A percentile compares a stretch with the other conserved stretches of the same genome.
Evolutionary conservation across 53 echinoderm and acorn worm species (phyloP).

Genomic region (Mesocentrotus franciscanus): DNA sequence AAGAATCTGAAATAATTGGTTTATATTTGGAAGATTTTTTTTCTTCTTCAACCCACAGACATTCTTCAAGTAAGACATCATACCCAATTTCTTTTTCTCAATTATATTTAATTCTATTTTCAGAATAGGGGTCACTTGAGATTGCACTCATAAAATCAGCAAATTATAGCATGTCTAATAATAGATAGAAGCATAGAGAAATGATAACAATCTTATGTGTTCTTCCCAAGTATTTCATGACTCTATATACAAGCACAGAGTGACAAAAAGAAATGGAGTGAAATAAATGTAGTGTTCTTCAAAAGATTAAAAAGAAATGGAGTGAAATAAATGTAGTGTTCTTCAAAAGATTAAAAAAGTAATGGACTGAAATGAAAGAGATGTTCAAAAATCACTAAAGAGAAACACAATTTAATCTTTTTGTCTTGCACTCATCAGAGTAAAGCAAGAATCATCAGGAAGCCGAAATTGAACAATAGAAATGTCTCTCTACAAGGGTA

Average conservation of each 20-base stretch:
- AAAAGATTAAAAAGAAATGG: not conserved
- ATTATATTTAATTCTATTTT: not conserved
- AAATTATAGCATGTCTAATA: not conserved
- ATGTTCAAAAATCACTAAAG: not conserved
- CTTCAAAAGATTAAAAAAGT: not conserved
- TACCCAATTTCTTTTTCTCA: not conserved
- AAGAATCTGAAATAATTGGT: slow-evolving; percentile 12
- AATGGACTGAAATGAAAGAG: not conserved
- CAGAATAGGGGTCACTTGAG: not conserved
- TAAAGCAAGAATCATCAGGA: no score
- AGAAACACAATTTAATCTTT: no score
- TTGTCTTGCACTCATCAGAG: no score
- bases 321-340: not conserved
- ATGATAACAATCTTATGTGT: not conserved
- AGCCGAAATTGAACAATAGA: no score
- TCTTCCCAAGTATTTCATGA: not conserved
- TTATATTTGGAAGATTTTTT: not conserved
- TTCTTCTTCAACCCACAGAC: not conserved
- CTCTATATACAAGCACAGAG: not conserved
- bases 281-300: not conserved
- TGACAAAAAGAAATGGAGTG: not conserved
- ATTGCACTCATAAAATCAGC: not conserved
- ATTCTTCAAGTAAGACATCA: slow-evolving; percentile 13
- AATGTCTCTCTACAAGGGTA: no score
- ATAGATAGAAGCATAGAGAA: not conserved